Base-by-base conservation (phyloP, 2,888 invertebrate species). In the Dendrolimus houi region DNA sequence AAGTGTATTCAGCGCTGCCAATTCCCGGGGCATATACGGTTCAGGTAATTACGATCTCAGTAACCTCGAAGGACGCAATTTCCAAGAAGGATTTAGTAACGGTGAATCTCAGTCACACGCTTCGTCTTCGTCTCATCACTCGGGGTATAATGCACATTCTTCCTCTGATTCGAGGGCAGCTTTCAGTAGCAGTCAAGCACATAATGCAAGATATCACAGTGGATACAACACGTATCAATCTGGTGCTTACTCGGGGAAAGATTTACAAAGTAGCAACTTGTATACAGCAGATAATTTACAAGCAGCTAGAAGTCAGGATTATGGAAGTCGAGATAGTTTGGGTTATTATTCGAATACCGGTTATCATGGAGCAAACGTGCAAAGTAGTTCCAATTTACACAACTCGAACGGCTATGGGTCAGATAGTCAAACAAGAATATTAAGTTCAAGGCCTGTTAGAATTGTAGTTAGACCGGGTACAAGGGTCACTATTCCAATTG, bases 1-100 rank as follows among this genome's bases (percentile, higher is more conserved):
- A 53, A 84, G 81, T 61, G 89, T 90, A 1, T 91, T 67, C 59
- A 81, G 81, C 53, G 73, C 88, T 40, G 90, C 85, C n/a, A 89
- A 82, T 61, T 84, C 91, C 3, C 78, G 85, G 64, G 91, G 91
- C 52, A 66, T 81, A 52, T 89, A 80, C 61, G 89, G 89, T 17
- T 80, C 86, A 9, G 83, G 88, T 52, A 65, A 75, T 56, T 85
- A 74, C 57, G 87, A 89, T 60, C 72, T 85, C 1, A 80, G 79
- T 55, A 86, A 85, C 60, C 72, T 90, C 9, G 70, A 76, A 57
- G 89, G 88, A 10, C 81, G 90, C 55, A 86, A 87, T 65, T 90
- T 90, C 63, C 79, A 78, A 56, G 88, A 90, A 69, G 72, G 81
- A 29, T 60, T 58, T 9, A 62, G 71, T 42, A 68, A 62, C 55